Base-by-base conservation (phyloP, 2,888 invertebrate genomes). In the Leptinotarsa peninsularis region DNA sequence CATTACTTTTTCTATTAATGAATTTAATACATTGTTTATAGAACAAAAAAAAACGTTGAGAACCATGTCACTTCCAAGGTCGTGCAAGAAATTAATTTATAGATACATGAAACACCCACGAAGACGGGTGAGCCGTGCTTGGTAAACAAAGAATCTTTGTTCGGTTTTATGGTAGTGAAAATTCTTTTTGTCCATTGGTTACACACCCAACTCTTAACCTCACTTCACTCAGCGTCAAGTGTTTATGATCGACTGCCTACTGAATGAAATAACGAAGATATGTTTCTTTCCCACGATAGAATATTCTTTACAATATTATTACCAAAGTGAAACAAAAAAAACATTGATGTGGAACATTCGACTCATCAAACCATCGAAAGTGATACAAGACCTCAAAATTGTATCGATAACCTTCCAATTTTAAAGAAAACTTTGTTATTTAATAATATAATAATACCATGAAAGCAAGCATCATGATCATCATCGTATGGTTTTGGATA, bases 61-160 rank as follows among this genome's bases (percentile, higher is more conserved):
- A 58, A 58, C 58, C 58, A 23, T 58, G 63, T 63, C 63, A 63
- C 33, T 63, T 63, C 27, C 63, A 63, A 63, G 63, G 63, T 63
- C 63, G 18, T 33, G 58, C 58, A 23, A 33, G 63, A 63, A 63
- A 63, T 63, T 33, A 63, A 33, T 63, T 63, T 63, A 63, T 63
- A 63, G 63, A 63, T 43, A 63, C 33, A 18, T 18, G 63, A 23
- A 33, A 63, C 63, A 63, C 63, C 63, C 63, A 63, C 63, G 63
- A 63, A 33, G 63, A 63, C 10, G 4, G 43, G 63, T 14, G 27
- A 60, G 60, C 27, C 23, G 17, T 14, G 63, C 43, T 43, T n/a
- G 10, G 63, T 63, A 63, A 63, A 63, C 63, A 63, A 63, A 63
- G 63, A 63, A 10, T 43, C 63, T 63, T 63, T 63, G 63, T 63